A percentile compares a stretch with the other conserved stretches of the same genome.
Evolutionary conservation across 2,888 invertebrate genomes (phyloP).

Genomic region (Margaritifera margaritifera): DNA sequence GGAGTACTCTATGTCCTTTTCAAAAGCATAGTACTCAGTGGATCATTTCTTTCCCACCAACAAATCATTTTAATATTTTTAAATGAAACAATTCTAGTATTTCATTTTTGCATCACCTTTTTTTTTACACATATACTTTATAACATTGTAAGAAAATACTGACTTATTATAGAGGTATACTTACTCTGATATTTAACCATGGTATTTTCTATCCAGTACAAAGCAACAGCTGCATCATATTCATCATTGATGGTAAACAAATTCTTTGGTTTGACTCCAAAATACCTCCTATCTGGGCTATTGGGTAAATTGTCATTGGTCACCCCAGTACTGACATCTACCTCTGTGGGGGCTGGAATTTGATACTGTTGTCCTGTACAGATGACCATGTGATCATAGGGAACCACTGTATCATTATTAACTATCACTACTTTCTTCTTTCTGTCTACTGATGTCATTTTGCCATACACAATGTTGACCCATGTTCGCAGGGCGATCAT

Average conservation of each 20-base stretch:
- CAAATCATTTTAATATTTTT: no score
- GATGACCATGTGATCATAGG: constrained; percentile 72
- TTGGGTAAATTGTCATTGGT: constrained; percentile 50
- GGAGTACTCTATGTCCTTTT: no score
- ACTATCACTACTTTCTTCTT: constrained; percentile 69
- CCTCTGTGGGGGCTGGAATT: constrained; percentile 63
- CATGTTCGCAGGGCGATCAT: constrained; percentile 79
- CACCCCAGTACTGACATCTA: constrained; percentile 48
- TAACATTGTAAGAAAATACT: no score
- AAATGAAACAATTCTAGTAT: no score
- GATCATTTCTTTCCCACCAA: no score
- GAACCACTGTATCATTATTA: constrained; percentile 62
- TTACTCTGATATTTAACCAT: constrained; percentile 55
- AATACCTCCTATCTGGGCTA: constrained; percentile 54
- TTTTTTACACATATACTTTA: no score
- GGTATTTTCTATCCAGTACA: constrained; percentile 65
- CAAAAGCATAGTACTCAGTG: no score
- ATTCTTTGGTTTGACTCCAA: constrained; percentile 61
- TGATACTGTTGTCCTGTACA: constrained; percentile 71
- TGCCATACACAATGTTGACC: constrained; percentile 78
- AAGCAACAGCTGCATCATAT: constrained; percentile 67
- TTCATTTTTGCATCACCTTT: no score
- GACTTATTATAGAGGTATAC: constrained; percentile 15
- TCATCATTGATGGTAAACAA: constrained; percentile 69
- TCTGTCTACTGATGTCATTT: constrained; percentile 70